Evolutionary conservation across 2,797 vertebrate species (phyloP).

Genomic region (Gadopsis bispinosus): DNA sequence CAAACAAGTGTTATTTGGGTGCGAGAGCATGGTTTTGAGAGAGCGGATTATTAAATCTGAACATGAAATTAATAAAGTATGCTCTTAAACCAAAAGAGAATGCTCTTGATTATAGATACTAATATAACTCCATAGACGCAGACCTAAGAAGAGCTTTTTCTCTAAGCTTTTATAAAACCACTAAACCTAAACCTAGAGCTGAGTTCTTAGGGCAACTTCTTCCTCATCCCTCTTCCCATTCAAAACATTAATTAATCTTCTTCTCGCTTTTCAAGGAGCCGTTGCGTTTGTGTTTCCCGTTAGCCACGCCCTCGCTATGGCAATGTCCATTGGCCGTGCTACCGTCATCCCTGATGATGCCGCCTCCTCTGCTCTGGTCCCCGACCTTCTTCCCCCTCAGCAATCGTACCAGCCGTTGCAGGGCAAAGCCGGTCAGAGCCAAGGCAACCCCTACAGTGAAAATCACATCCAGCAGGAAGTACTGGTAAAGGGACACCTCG

Average conservation of each 20-base stretch:
- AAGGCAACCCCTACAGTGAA: constrained; percentile 82
- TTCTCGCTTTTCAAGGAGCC: constrained; percentile 94
- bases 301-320: constrained; percentile 90
- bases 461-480: constrained; percentile 94
- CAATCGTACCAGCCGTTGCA: constrained; percentile 83
- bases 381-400: constrained; percentile 83
- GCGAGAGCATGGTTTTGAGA: too few species aligned
- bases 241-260: constrained; percentile 91
- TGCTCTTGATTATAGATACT: too few species aligned
- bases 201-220: constrained; percentile 75
- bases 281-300: constrained; percentile 95
- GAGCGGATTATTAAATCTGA: too few species aligned
- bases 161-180: constrained; percentile 60
- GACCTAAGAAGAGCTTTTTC: constrained; percentile 67
- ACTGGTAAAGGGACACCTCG: constrained; percentile 91
- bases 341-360: constrained; percentile 55
- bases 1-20: too few species aligned
- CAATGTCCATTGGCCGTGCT: constrained; percentile 92
- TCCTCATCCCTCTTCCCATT: constrained; percentile 59
- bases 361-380: constrained; percentile 45
- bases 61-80: too few species aligned
- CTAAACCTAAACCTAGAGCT: constrained; percentile 77
- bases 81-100: too few species aligned
- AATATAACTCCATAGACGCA: constrained; percentile 24
- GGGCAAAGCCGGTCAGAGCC: constrained; percentile 79